Evolutionary conservation across 2,888 invertebrate species (phyloP).

Genomic region (Tenodera sinensis): DNA sequence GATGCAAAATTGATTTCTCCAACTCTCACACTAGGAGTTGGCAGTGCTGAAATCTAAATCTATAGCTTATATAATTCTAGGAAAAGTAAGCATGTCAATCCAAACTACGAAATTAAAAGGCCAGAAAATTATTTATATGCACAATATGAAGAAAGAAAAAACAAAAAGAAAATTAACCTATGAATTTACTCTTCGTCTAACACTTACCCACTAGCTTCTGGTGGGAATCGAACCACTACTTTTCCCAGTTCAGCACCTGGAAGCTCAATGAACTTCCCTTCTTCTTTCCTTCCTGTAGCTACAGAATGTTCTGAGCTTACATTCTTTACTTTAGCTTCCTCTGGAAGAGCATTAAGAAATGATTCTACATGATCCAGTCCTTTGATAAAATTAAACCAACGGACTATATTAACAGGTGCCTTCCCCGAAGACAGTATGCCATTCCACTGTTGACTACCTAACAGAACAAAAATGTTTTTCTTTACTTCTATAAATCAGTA

Average conservation of each 20-base stretch:
- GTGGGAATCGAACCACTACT: constrained; percentile 98
- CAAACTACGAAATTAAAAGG: too few species aligned
- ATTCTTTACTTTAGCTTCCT: constrained; percentile 45
- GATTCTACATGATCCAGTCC: constrained; percentile 51
- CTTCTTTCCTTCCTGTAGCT: constrained; percentile 58
- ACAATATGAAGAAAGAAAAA: too few species aligned
- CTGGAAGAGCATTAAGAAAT: constrained; percentile 54
- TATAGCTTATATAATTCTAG: too few species aligned
- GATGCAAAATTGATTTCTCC: too few species aligned
- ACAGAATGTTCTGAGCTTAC: neutral
- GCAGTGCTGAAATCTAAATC: too few species aligned
- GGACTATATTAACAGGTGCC: constrained; percentile 55
- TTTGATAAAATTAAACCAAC: constrained; percentile 60
- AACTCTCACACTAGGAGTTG: too few species aligned
- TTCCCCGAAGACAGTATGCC: constrained; percentile 30
- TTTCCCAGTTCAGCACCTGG: constrained; percentile 97
- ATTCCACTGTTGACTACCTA: constrained; percentile 33
- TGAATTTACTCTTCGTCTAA: too few species aligned
- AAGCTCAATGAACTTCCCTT: constrained; percentile 95
- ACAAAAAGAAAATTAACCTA: too few species aligned
- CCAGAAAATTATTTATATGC: too few species aligned
- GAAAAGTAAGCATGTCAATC: too few species aligned
- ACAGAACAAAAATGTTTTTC: constrained; percentile 32
- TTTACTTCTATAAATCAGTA: too few species aligned
- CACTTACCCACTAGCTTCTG: constrained; percentile 91